Base-by-base conservation (phyloP, 1,140 invertebrate genomes). In the Drosophila bifasciata region DNA sequence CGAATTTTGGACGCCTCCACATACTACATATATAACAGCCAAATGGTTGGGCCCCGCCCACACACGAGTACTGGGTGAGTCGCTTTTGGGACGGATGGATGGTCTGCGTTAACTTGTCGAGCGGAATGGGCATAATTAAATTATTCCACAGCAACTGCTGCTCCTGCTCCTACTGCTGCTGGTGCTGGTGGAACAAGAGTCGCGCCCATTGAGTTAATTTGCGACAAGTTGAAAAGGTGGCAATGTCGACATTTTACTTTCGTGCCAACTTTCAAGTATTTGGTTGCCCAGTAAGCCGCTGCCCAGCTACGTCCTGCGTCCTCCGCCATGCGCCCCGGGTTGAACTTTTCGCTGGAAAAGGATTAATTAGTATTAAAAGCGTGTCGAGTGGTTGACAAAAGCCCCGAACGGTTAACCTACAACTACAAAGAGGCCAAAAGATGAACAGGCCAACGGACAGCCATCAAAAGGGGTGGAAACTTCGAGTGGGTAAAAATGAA, bases 161-260 rank as follows among this genome's bases (percentile, higher is more conserved):
- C 51, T 25, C n/a, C n/a, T n/a, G n/a, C n/a, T n/a, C n/a, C n/a
- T n/a, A n/a, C n/a, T n/a, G 25, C 28, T 32, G 9, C 9, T 36
- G 3, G 3, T 13, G 28, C 8, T 11, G 28, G 28, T 73, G 56
- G 36, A 50, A 51, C 70, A 84, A 76, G 61, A 75, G 80, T 66
- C 73, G 64, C 69, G 64, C 77, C 86, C 81, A 77, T 86, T 77
- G 73, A 86, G 81, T 86, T 85, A 86, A 85, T 85, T 85, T 85
- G 81, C 57, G 60, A 86, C 77, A 86, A 80, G 81, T 73, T 52
- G 60, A 76, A 36, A 36, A 36, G 73, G 63, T 57, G 73, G 40
- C 64, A 53, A 67, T 43, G 76, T 46, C 53, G 57, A 70, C 66
- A 53, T 71, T 79, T 84, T 60, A 49, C 57, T 57, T 55, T 46